A percentile compares a stretch with the other conserved stretches of the same genome.
Conservation (phyloP, 2,113 vertebrate species). For the Sceloporus undulatus region DNA sequence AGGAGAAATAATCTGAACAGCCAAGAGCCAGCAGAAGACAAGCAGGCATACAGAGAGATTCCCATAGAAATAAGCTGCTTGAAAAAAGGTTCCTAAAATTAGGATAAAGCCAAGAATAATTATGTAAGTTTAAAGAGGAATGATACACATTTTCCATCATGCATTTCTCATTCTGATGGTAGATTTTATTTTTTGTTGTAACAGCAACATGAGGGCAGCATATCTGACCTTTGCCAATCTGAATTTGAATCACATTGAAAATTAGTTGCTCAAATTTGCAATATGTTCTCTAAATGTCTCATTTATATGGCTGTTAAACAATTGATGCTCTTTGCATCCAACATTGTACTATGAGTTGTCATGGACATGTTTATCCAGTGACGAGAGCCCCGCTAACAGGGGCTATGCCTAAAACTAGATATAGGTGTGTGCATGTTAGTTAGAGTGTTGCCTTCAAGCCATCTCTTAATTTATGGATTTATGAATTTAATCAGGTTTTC, state of each 20-base stretch:
- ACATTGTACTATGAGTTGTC: background rate
- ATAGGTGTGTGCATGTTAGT: background rate
- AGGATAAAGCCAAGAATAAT: slow-evolving; percentile 43
- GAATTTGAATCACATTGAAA: background rate
- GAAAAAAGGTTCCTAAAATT: slow-evolving; percentile 54
- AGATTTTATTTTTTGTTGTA: background rate
- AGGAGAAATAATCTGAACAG: slow-evolving; percentile 46
- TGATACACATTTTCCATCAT: background rate
- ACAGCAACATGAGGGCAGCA: background rate
- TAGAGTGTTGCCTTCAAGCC: no score
- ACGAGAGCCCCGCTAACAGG: background rate
- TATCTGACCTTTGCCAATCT: background rate
- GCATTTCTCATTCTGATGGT: background rate
- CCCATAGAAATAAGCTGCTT: slow-evolving; percentile 52
- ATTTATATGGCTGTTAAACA: background rate
- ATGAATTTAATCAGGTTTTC: no score
- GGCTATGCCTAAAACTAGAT: background rate
- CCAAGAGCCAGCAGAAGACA: slow-evolving; percentile 46
- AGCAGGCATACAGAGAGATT: slow-evolving; percentile 45
- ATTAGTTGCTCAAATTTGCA: background rate
- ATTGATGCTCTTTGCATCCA: background rate
- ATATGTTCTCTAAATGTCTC: background rate
- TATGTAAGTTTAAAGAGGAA: slow-evolving; percentile 13
- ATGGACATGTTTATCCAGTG: background rate
- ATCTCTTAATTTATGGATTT: no score